Conservation (phyloP, 2,797 vertebrate genomes). For the Tarsius wallacei region DNA sequence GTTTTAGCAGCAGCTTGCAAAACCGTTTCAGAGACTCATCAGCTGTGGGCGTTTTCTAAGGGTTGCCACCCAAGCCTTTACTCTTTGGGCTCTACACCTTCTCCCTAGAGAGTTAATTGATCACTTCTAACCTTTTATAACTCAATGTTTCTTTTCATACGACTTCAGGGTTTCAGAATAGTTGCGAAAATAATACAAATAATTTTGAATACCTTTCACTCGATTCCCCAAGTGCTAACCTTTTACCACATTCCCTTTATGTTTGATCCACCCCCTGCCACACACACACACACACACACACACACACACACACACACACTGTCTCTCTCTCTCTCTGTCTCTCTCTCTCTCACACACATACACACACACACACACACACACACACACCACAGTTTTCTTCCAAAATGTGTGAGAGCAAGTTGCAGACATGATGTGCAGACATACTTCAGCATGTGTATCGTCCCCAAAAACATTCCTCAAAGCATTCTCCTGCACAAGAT, state of each 20-base stretch:
- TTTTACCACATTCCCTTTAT: slow-evolving; percentile 51
- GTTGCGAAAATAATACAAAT: slow-evolving; percentile 35
- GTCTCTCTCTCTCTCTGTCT: too few species aligned
- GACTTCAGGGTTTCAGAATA: slow-evolving; percentile 38
- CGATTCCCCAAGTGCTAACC: not conserved
- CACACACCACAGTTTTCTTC: not conserved
- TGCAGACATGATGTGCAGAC: not conserved
- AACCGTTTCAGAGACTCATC: slow-evolving; percentile 14
- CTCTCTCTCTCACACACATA: not conserved
- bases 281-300: not conserved
- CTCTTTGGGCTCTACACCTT: not conserved
- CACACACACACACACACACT: not conserved
- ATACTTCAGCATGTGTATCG: slow-evolving; percentile 7
- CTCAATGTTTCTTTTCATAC: slow-evolving; percentile 27
- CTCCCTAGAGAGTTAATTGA: not conserved
- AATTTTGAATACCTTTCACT: slow-evolving; percentile 19
- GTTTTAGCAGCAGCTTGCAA: slow-evolving; percentile 53
- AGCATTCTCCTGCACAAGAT: not conserved
- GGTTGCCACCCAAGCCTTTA: not conserved
- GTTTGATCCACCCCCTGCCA: not conserved
- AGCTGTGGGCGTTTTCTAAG: not conserved
- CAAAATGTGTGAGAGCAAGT: slow-evolving; percentile 19
- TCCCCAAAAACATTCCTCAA: not conserved
- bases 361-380: not conserved
- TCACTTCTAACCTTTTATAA: slow-evolving; percentile 34